Evolutionary conservation across 2,113 vertebrate genomes (phyloP).

Genomic region (Dromaius novaehollandiae): DNA sequence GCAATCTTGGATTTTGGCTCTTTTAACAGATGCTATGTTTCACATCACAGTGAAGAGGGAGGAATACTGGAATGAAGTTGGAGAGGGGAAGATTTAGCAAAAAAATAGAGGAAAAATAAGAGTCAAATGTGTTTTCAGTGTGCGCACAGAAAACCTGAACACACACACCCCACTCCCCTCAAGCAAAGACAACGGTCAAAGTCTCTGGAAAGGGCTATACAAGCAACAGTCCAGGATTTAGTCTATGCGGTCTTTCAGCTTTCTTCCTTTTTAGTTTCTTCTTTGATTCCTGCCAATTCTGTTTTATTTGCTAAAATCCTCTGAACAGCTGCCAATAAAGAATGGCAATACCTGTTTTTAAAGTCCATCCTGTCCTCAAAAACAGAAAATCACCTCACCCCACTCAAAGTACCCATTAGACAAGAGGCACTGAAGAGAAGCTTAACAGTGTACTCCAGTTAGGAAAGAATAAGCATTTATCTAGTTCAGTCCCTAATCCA

Average conservation of each 20-base stretch:
- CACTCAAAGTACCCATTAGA: background rate
- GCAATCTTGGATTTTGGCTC: background rate
- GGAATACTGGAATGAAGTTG: background rate
- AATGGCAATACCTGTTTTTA: background rate
- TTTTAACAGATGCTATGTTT: background rate
- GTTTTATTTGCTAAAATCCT: background rate
- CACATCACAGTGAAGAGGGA: background rate
- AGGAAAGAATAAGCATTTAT: background rate
- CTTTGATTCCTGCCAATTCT: background rate
- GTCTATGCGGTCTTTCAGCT: background rate
- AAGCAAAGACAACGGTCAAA: background rate
- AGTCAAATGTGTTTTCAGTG: background rate
- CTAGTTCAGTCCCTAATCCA: background rate
- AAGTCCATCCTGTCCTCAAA: background rate
- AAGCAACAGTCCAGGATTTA: background rate
- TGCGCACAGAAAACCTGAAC: fast-evolving
- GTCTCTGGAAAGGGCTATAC: background rate
- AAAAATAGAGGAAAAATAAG: background rate
- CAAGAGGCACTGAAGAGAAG: background rate
- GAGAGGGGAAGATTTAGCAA: background rate
- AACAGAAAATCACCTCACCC: background rate
- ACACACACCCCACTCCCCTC: background rate
- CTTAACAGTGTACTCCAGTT: background rate
- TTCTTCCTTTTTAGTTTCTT: background rate
- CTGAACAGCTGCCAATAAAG: background rate